These are phyloP conservation scores for Sarcophaga bullata DNA, from an alignment of 1,140 invertebrate genomes.

Conservation along the genomic window DNA sequence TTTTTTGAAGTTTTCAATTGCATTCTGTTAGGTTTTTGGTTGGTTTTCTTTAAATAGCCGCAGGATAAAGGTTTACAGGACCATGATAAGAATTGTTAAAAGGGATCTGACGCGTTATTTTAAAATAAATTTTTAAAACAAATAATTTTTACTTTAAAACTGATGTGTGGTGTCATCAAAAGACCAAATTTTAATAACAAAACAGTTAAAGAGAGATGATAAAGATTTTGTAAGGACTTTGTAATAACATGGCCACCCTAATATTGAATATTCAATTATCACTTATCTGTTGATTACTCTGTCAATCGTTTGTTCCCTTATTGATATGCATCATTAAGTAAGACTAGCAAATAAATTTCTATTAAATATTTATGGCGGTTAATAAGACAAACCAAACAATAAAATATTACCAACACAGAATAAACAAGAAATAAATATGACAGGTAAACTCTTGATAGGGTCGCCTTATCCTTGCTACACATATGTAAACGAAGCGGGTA, in stretches of 20 bases:
- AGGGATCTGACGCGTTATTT: background rate
- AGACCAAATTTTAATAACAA: too few species aligned
- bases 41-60: background rate
- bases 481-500: background rate
- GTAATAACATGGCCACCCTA: too few species aligned
- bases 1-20: conserved; percentile 13
- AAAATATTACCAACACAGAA: background rate
- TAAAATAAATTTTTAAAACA: background rate
- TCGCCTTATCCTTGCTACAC: background rate
- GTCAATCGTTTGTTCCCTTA: background rate
- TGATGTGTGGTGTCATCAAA: too few species aligned
- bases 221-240: too few species aligned
- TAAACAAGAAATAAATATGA: background rate
- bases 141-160: too few species aligned
- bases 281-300: background rate
- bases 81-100: background rate
- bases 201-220: too few species aligned
- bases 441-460: background rate
- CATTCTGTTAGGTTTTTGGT: background rate
- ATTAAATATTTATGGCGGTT: background rate
- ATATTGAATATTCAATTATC: too few species aligned
- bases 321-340: background rate
- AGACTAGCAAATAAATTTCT: background rate
- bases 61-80: background rate
- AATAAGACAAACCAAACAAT: background rate